A percentile compares a stretch with the other conserved stretches of the same genome.
Evolutionary conservation across 2,888 invertebrate species (phyloP).

Genomic region (Erebia epiphron): DNA sequence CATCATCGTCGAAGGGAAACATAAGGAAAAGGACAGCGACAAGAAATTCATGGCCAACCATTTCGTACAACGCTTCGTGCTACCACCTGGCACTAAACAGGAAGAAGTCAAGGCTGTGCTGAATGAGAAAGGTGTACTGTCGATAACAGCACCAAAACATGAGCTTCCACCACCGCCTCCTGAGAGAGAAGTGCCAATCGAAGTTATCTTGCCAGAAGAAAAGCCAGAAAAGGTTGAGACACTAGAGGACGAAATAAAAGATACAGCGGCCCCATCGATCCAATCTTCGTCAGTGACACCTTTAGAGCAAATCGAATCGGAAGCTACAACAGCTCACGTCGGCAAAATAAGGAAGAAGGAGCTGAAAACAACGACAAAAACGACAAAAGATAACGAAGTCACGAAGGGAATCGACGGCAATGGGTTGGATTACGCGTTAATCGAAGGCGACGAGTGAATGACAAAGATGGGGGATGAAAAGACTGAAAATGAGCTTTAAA

Average conservation of each 20-base stretch:
- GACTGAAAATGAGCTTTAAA: constrained; percentile 68
- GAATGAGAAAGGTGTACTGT: constrained; percentile 64
- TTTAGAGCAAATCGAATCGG: constrained; percentile 61
- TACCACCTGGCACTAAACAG: constrained; percentile 66
- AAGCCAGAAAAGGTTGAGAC: constrained; percentile 48
- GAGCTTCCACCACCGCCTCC: constrained; percentile 70
- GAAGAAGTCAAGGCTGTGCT: constrained; percentile 71
- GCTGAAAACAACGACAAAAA: constrained; percentile 65
- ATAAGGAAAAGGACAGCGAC: constrained; percentile 58
- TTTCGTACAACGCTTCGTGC: constrained; percentile 69
- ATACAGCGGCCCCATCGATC: constrained; percentile 38
- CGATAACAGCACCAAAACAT: constrained; percentile 68
- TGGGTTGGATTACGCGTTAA: constrained; percentile 63
- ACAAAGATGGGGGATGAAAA: constrained; percentile 45
- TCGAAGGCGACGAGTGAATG: constrained; percentile 61
- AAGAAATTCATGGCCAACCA: constrained; percentile 66
- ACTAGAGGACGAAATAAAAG: constrained; percentile 43
- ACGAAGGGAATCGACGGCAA: constrained; percentile 66
- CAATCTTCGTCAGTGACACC: constrained; percentile 49
- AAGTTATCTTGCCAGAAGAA: constrained; percentile 55
- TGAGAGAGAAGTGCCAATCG: constrained; percentile 69
- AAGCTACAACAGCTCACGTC: constrained; percentile 64
- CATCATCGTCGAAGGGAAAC: constrained; percentile 69
- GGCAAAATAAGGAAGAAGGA: constrained; percentile 79
- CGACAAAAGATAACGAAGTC: constrained; percentile 72